Evolutionary conservation across 1,140 invertebrate species (phyloP), one percentile per base, ranked within the genome.

Genomic region (Melipona quadrifasciata): DNA sequence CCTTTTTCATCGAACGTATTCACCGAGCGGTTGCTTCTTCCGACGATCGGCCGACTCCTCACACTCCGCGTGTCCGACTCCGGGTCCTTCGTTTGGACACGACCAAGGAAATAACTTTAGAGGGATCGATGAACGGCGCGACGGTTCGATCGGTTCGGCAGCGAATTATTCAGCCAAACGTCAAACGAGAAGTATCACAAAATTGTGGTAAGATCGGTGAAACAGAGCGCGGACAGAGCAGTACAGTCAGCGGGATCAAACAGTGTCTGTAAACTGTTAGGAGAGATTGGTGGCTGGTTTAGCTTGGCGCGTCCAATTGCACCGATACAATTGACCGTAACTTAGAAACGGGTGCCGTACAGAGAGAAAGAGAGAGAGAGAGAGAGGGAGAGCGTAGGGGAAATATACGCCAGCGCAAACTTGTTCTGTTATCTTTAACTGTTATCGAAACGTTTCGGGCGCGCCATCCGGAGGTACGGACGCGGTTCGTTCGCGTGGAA

Each of bases 261-360:
- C 82, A 34, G 39, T 71, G 82, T 79, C 79, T 53, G 82, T 64
- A 79, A 84, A 79, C 82, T 71, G 82, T 79, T 71, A 72, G 71
- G 67, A 21, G 67, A 47, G 79, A 70, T 57, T 68, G 75, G 67
- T 27, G 72, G 73, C 27, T 51, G 21, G 64, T 55, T 65, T 82
- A 55, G 34, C 61, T n/a, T 47, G 51, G 67, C 27, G 39, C 39
- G 64, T 78, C 75, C 58, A 61, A 79, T 84, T 84, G 65, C 53
- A 24, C 31, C 75, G 47, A 68, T 47, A 53, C 82, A 61, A 84
- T 84, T 79, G 82, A 19, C 55, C 17, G 75, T 24, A 84, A 84
- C 75, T 84, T 79, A 58, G 82, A n/a, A 61, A 79, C 39, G 34
- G 10, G 16, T 11, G n/a, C 31, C 31, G 31, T 31, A 31, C 21